Evolutionary conservation across 2,888 invertebrate species (phyloP).

Genomic region (Nephrotoma flavescens): DNA sequence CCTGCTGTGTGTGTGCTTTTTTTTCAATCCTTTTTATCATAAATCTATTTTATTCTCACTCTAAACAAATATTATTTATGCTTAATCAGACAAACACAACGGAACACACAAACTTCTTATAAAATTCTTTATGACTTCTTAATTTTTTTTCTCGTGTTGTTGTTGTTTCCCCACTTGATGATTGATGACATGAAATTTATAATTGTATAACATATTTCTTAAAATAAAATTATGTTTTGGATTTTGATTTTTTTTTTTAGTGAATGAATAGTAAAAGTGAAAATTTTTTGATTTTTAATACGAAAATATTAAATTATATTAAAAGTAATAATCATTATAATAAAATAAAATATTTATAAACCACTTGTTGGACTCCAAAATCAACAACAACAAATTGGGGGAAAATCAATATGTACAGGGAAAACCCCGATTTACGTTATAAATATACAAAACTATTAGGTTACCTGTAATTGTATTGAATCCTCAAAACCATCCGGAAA

Average conservation of each 20-base stretch:
- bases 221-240: neutral
- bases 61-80: neutral
- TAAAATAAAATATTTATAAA: neutral
- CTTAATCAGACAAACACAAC: neutral
- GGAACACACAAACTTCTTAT: neutral
- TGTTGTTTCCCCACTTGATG: neutral
- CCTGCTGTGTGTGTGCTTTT: neutral
- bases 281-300: neutral
- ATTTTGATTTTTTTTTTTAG: neutral
- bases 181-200: neutral
- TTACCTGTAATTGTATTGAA: slow-evolving; percentile 22
- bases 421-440: neutral
- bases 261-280: neutral
- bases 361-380: neutral
- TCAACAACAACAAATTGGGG: neutral
- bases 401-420: neutral
- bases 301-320: neutral
- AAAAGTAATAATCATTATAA: neutral
- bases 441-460: neutral
- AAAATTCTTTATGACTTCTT: neutral
- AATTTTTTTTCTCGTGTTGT: neutral
- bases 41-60: neutral
- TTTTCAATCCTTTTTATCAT: neutral
- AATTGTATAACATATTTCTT: neutral
- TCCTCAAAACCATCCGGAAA: slow-evolving; percentile 24